Percentiles rank a stretch among this genome's conserved stretches.
Conservation (phyloP, 2,797 vertebrate species). For the Linurgus olivaceus region DNA sequence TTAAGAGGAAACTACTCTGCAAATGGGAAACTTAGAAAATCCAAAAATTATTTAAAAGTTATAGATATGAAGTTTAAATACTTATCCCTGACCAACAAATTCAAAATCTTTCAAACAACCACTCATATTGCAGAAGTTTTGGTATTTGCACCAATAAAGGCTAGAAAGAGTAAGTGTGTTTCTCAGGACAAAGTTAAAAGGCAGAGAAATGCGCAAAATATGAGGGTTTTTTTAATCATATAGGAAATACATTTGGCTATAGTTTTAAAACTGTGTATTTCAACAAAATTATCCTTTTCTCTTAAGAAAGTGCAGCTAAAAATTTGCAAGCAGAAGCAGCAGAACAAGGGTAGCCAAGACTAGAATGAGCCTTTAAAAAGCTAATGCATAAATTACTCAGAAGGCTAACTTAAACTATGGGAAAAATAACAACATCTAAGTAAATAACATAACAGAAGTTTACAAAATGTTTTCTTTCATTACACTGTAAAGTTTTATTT, state of each 20-base stretch:
- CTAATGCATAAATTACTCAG: neutral
- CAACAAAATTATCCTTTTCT: neutral
- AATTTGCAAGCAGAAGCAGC: neutral
- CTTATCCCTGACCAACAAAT: neutral
- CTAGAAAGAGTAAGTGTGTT: neutral
- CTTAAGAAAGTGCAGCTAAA: neutral
- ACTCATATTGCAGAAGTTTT: neutral
- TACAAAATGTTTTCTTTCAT: neutral
- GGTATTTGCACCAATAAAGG: neutral
- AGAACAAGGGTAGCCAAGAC: neutral
- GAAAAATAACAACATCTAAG: neutral
- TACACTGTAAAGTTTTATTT: neutral
- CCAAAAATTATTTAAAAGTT: neutral
- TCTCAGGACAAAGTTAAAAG: neutral
- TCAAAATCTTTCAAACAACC: neutral
- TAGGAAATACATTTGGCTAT: neutral
- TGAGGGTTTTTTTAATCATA: accelerated
- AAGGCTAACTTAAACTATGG: neutral
- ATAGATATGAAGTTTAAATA: neutral
- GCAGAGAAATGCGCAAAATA: neutral
- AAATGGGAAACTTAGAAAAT: neutral
- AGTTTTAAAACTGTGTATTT: neutral
- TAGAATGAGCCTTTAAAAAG: neutral
- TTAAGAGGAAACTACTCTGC: neutral
- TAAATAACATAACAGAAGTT: neutral